Base-by-base conservation (phyloP, 2,888 invertebrate species). In the Erebia ligea region DNA sequence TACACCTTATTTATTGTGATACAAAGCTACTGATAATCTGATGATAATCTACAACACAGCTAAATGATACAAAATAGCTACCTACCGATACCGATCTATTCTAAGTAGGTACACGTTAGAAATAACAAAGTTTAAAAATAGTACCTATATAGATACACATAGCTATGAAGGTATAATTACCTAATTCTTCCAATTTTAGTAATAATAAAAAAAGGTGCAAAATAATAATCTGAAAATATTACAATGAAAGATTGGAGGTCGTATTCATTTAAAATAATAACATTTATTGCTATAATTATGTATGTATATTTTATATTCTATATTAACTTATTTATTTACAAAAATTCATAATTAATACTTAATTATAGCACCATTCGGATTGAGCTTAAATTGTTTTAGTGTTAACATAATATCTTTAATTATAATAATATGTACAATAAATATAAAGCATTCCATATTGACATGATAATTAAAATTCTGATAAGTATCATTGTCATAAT, bases 341-440 rank as follows among this genome's bases (percentile, higher is more conserved):
- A 71, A 5, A 64, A 54, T 54, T 17, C 52, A 13, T 52, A 48
- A 25, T 50, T 64, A 6, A 34, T 13, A 50, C 68, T 70, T 69
- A 68, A 68, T 67, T 75, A 78, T 83, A 89, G 89, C 90, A 90
- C 89, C 90, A 85, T 86, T 84, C 84, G 83, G 84, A 87, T 87
- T 81, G 76, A 77, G 81, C 84, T 81, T 81, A 74, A 74, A 66
- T 79, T 78, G 69, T 15, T 65, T 42, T 15, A 62, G 21, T 13
- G 11, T 11, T 45, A 45, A 45, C 21, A 57, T 57, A 25, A 57
- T 57, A 57, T 21, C 56, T 54, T 19, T 54, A 48, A 15, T n/a
- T n/a, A 50, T 50, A 54, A 50, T 50, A n/a, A 50, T 54, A 54
- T 54, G 54, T 54, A 54, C 54, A 54, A 34, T n/a, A 58, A 58